phyloP scores from a whole-genome alignment of 1,140 invertebrate species.

The Polypedilum vanderplanki region DNA sequence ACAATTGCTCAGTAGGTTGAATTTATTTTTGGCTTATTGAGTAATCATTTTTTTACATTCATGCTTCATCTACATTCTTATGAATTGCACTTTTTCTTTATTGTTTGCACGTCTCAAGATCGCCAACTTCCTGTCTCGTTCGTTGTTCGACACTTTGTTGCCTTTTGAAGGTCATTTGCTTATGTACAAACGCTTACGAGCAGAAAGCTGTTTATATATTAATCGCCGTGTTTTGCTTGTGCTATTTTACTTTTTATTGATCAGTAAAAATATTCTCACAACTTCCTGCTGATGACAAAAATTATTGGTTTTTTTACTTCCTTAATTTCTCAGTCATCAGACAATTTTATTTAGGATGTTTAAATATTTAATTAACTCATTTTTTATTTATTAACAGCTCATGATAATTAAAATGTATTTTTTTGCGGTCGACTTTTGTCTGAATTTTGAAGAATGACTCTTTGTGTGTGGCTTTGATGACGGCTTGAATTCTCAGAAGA shows the following conservation, averaged over 20 bases:
- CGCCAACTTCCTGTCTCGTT: background rate
- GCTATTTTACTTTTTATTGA: background rate
- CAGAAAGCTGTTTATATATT: background rate
- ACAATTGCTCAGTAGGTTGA: background rate
- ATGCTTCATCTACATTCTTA: background rate
- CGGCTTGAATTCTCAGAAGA: too few species aligned
- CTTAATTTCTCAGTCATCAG: background rate
- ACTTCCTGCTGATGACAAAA: slow-evolving; percentile 26
- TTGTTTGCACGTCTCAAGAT: background rate
- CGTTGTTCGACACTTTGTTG: background rate
- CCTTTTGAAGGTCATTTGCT: slow-evolving; percentile 3
- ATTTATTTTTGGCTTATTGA: background rate
- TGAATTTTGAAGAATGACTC: background rate
- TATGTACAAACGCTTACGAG: background rate
- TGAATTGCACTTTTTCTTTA: too few species aligned
- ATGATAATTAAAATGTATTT: slow-evolving; percentile 1
- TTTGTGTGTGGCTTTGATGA: too few species aligned
- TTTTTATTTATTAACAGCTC: background rate
- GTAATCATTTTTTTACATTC: background rate
- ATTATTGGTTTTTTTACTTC: background rate
- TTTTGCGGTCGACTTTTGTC: background rate
- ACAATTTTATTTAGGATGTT: background rate
- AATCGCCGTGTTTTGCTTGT: background rate
- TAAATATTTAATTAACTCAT: background rate
- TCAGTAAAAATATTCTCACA: background rate